Conservation (phyloP, 2,113 vertebrate species). For the Anolis sagrei region DNA sequence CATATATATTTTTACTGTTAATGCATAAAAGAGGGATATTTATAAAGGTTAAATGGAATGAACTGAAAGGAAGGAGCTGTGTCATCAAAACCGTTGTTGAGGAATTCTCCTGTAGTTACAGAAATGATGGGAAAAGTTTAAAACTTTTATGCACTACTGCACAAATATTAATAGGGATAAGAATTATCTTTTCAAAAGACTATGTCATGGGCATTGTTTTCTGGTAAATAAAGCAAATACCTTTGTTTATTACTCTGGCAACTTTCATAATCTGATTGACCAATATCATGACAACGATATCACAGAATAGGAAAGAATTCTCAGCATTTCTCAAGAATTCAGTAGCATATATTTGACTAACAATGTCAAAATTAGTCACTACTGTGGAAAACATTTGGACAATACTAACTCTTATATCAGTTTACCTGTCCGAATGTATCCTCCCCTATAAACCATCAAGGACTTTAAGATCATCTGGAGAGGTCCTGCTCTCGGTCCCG, state of each 20-base stretch:
- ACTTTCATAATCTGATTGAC: background rate
- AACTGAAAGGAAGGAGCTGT: slow-evolving; percentile 64
- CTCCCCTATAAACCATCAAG: too few species aligned
- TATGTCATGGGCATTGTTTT: background rate
- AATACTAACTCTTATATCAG: too few species aligned
- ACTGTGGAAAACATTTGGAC: slow-evolving; percentile 23
- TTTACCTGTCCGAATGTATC: too few species aligned
- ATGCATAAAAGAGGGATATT: slow-evolving; percentile 51
- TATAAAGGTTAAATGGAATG: slow-evolving; percentile 62
- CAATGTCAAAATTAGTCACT: slow-evolving; percentile 17
- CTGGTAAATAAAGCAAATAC: background rate
- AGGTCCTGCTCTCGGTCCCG: too few species aligned
- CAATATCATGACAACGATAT: background rate
- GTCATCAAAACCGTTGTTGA: slow-evolving; percentile 59
- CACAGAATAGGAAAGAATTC: slow-evolving; percentile 28
- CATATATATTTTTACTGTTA: slow-evolving; percentile 48
- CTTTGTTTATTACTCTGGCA: slow-evolving; percentile 37
- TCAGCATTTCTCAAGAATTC: background rate
- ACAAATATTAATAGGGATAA: slow-evolving; percentile 10
- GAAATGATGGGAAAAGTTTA: slow-evolving; percentile 58
- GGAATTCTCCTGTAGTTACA: slow-evolving; percentile 62
- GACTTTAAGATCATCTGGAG: too few species aligned
- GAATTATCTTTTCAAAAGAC: background rate
- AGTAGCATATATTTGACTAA: slow-evolving; percentile 20
- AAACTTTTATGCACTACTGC: background rate